Base-by-base conservation (phyloP, 2,797 vertebrate genomes). In the Phrynocephalus guinanensis region DNA sequence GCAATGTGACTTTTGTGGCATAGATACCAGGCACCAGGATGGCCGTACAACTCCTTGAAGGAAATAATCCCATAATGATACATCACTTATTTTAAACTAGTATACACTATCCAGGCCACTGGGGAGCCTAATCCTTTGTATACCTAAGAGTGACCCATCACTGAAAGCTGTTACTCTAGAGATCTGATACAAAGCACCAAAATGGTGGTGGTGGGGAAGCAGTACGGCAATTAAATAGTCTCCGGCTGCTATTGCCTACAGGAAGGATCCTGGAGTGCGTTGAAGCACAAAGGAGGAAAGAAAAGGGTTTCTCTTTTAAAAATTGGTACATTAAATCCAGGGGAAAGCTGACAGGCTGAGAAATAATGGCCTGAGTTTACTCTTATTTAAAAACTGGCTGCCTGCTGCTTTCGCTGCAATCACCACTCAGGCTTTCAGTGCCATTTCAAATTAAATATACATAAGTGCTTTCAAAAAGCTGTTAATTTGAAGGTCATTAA, bases 401-500 rank as follows among this genome's bases (percentile, higher is more conserved):
- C 96, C 96, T 91, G 95, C 96, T 97, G 97, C 87, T 96, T 95
- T 95, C 95, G 89, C 94, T 67, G 63, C 93, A 33, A 90, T 93
- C 94, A 92, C 90, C 73, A 76, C 94, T 95, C 93, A 94, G 95
- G 96, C 95, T 96, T 91, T 95, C 93, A 89, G 93, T 93, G 93
- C 95, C 86, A 87, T 94, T 96, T 93, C 93, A 96, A 97, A 97
- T 97, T 97, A 97, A 97, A 97, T 97, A 97, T 96, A 96, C 95
- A 95, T 96, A 96, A 96, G 95, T 91, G 92, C 95, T 96, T 95
- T 94, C 93, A 92, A 96, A 96, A 96, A 95, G 94, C 95, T 95
- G 95, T 94, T 97, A 96, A 97, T 97, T 97, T 96, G 96, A 96
- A 97, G 96, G 96, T 96, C 96, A 96, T 96, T 96, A 97, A 94